A percentile compares a stretch with the other conserved stretches of the same genome.
Evolutionary conservation across 2,888 invertebrate genomes (phyloP).

Genomic region (Hoplodrina ambigua): DNA sequence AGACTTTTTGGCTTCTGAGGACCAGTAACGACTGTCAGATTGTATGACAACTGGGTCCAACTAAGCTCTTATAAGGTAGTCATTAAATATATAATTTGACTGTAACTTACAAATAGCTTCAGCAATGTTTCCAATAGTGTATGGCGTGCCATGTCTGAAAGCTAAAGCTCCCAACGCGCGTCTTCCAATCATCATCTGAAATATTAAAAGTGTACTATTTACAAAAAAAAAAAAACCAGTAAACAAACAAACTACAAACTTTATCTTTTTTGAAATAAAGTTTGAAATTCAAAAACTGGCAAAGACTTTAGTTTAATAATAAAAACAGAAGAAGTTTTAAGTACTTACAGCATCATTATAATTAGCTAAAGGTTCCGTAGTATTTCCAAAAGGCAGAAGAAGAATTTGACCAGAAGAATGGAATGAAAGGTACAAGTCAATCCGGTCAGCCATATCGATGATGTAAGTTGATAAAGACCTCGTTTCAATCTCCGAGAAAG

Average conservation of each 20-base stretch:
- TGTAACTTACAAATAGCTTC: constrained; percentile 88
- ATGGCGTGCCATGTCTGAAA: constrained; percentile 85
- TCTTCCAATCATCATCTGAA: constrained; percentile 84
- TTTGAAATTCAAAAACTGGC: too few relatives aligned
- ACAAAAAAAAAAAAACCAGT: too few relatives aligned
- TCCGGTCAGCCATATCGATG: constrained; percentile 80
- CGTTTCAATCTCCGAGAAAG: constrained; percentile 94
- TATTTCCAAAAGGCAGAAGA: constrained; percentile 93
- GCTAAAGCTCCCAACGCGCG: constrained; percentile 87
- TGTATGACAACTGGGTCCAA: too few relatives aligned
- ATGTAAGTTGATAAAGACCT: constrained; percentile 89
- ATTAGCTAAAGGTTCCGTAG: constrained; percentile 89
- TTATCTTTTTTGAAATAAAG: too few relatives aligned
- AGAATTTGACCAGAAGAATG: constrained; percentile 94
- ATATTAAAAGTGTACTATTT: constrained; percentile 17
- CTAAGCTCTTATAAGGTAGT: too few relatives aligned
- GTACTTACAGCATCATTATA: constrained; percentile 90
- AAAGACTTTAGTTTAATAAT: too few relatives aligned
- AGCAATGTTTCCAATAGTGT: constrained; percentile 89
- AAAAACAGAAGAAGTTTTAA: too few relatives aligned
- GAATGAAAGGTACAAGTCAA: constrained; percentile 92
- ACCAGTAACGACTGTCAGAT: too few relatives aligned
- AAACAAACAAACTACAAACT: too few relatives aligned
- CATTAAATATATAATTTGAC: neutral
- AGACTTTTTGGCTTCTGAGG: too few relatives aligned